These are phyloP conservation scores for Pseudopipra pipra DNA, from an alignment of 2,113 vertebrate species.

Conservation along the genomic window DNA sequence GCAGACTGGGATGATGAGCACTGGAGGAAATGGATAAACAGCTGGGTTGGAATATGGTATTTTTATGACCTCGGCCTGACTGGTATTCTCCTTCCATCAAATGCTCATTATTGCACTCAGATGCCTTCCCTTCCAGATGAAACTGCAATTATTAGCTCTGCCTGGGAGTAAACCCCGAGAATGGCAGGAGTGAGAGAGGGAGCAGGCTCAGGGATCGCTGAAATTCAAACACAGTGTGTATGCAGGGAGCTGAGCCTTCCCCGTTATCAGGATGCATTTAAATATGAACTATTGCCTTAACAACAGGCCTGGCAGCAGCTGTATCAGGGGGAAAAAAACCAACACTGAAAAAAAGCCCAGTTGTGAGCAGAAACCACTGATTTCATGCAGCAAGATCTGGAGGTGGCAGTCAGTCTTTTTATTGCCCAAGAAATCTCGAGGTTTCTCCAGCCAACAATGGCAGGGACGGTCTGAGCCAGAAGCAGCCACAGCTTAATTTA, in stretches of 20 bases:
- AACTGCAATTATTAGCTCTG: not conserved
- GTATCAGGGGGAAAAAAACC: not conserved
- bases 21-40: slow-evolving; percentile 15
- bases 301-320: not conserved
- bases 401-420: not conserved
- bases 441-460: not conserved
- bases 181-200: not conserved
- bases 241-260: not conserved
- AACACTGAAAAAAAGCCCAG: not conserved
- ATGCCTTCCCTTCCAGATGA: not conserved
- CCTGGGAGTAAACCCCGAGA: not conserved
- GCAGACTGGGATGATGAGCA: not conserved
- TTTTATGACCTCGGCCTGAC: slow-evolving; percentile 20
- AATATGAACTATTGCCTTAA: not conserved
- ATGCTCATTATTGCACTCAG: not conserved
- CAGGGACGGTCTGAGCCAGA: not conserved
- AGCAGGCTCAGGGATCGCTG: not conserved
- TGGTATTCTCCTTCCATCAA: slow-evolving; percentile 21
- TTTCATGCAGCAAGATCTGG: not conserved
- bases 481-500: not conserved
- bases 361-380: not conserved
- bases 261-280: not conserved
- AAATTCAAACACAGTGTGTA: not conserved
- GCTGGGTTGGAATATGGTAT: slow-evolving; percentile 7
- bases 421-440: not conserved